Base-by-base conservation (phyloP, 2,797 vertebrate genomes). In the Delichon dasypus region DNA sequence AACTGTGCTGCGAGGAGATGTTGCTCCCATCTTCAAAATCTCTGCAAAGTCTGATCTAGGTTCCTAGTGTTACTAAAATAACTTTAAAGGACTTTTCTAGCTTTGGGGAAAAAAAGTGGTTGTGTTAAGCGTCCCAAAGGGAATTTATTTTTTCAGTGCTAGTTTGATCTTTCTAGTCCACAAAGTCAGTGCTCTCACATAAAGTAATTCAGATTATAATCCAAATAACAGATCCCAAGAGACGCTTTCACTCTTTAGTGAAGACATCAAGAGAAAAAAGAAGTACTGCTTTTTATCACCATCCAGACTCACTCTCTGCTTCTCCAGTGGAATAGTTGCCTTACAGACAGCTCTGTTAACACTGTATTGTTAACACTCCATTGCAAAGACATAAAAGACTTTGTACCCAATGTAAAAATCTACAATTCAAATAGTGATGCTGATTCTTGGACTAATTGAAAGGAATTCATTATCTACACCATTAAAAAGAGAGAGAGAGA, bases 161-260 rank as follows among this genome's bases (percentile, higher is more conserved):
- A 75, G 30, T 25, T 57, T 62, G 30, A 68, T 74, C 20, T 79
- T 80, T 71, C 53, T 85, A 47, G 48, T 88, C 40, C 66, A 77
- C 60, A 34, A 50, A 88, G 16, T 55, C 38, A 80, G 67, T 73
- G 87, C 87, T 82, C 71, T 88, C 51, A 89, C 13, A 93, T 74
- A 94, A 90, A 90, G 40, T 66, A 74, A 72, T 77, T 90, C 85
- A 65, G 64, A 94, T 96, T 92, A 72, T 82, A 91, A 82, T 82
- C 90, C 40, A 91, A 83, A 77, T 96, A 84, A 91, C 32, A 90
- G 76, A 68, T 82, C 85, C 72, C 85, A 83, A 79, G 83, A 92
- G 87, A 70, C n/a, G 22, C 38, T 91, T 89, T 29, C 44, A 60
- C 61, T 89, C 42, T 73, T 73, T 55, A 79, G 58, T 85, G 85